Percentiles rank a stretch among this genome's conserved stretches.
Evolutionary conservation across 2,888 invertebrate genomes (phyloP).

Genomic region (Arctia plantaginis): DNA sequence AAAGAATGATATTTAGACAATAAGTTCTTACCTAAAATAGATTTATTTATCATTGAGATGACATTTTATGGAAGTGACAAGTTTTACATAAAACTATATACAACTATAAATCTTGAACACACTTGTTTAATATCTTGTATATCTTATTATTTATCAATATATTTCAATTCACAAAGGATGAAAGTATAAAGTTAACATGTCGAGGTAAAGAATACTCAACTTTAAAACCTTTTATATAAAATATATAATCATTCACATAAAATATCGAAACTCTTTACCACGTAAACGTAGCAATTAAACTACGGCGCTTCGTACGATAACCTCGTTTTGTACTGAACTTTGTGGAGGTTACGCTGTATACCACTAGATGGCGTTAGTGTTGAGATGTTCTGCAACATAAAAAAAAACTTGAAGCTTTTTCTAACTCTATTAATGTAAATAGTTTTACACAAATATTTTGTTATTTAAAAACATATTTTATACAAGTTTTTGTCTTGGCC

Average conservation of each 20-base stretch:
- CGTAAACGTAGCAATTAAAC: constrained; percentile 34
- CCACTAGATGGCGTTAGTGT: constrained; percentile 44
- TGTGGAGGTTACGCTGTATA: constrained; percentile 34
- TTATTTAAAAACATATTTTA: no score
- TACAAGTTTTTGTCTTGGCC: no score
- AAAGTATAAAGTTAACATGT: neutral
- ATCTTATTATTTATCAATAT: neutral
- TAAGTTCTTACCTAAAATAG: no score
- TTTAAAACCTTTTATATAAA: neutral
- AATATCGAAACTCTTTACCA: neutral
- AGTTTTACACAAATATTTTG: neutral
- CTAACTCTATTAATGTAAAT: neutral
- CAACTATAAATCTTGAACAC: neutral
- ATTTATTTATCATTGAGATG: no score
- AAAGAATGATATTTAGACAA: no score
- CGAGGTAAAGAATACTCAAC: neutral
- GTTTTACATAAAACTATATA: no score
- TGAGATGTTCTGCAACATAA: constrained; percentile 15
- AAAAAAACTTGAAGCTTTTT: neutral
- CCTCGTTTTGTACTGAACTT: constrained; percentile 37
- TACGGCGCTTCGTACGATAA: constrained; percentile 31
- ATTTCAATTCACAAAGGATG: neutral
- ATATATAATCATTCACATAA: neutral
- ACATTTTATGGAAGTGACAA: no score
- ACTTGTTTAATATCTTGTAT: neutral